Evolutionary conservation across 2,113 vertebrate genomes (phyloP).

Genomic region (Balaenoptera acutorostrata): DNA sequence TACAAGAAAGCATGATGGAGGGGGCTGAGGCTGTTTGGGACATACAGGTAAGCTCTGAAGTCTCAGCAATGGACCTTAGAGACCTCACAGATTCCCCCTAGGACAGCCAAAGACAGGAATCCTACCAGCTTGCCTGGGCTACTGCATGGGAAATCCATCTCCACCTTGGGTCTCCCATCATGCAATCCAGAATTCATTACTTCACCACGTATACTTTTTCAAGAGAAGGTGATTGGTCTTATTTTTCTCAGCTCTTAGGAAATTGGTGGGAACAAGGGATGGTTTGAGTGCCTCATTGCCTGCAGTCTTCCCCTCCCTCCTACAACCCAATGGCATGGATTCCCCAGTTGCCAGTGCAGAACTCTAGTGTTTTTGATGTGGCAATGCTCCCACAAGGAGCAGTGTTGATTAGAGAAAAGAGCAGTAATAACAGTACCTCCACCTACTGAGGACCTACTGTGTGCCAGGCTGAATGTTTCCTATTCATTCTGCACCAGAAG

Average conservation of each 20-base stretch:
- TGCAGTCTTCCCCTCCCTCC: not conserved
- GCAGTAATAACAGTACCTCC: not conserved
- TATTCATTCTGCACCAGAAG: not conserved
- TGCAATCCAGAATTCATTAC: not conserved
- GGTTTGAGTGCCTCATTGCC: accelerated
- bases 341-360: not conserved
- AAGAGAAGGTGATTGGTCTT: not conserved
- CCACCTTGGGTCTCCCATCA: accelerated
- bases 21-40: too few species aligned
- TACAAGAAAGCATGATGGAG: not conserved
- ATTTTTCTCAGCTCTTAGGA: not conserved
- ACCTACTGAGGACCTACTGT: not conserved
- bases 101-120: not conserved
- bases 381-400: not conserved
- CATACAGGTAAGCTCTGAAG: not conserved
- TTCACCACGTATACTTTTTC: not conserved
- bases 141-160: accelerated
- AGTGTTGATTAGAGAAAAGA: not conserved
- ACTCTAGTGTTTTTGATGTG: not conserved
- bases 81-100: not conserved
- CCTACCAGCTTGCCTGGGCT: not conserved
- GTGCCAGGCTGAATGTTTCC: not conserved
- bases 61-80: not conserved
- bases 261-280: not conserved
- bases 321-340: not conserved